A percentile compares a stretch with the other conserved stretches of the same genome.
Conservation (phyloP, 2,888 invertebrate genomes). For the Strigamia crassipes region DNA sequence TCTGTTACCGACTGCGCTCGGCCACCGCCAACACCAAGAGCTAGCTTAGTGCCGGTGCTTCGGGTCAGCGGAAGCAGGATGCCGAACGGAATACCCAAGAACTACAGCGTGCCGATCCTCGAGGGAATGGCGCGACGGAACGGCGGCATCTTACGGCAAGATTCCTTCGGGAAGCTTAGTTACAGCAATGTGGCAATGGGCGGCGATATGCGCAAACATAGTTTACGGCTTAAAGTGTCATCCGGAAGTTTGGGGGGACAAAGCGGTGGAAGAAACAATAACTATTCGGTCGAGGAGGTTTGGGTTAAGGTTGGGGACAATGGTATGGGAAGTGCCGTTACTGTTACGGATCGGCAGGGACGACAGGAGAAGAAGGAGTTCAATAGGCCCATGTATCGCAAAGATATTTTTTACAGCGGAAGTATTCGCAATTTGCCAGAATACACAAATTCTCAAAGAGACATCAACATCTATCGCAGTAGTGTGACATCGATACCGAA, state of each 20-base stretch:
- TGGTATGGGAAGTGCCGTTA: constrained; percentile 46
- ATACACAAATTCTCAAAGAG: constrained; percentile 84
- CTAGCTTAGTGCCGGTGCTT: constrained; percentile 17
- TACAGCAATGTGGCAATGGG: constrained; percentile 77
- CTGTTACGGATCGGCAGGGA: constrained; percentile 44
- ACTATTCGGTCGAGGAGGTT: constrained; percentile 63
- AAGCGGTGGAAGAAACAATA: constrained; percentile 53
- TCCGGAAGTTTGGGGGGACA: constrained; percentile 39
- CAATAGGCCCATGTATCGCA: constrained; percentile 87
- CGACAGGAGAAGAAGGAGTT: constrained; percentile 68
- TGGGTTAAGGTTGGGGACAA: constrained; percentile 51
- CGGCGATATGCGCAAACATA: constrained; percentile 70
- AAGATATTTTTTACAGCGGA: constrained; percentile 97
- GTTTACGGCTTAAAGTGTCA: constrained; percentile 65
- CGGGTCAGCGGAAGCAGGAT: constrained; percentile 37
- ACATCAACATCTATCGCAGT: constrained; percentile 85
- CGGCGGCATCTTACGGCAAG: constrained; percentile 47
- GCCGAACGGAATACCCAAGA: constrained; percentile 50
- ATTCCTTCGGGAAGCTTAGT: constrained; percentile 82
- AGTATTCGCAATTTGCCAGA: constrained; percentile 91
- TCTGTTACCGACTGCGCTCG: constrained; percentile 38
- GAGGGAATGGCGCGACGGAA: constrained; percentile 49
- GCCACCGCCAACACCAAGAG: background rate
- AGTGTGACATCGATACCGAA: constrained; percentile 86
- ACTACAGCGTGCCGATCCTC: constrained; percentile 49